A percentile compares a stretch with the other conserved stretches of the same genome.
Conservation (phyloP, 2,113 vertebrate genomes). For the Prolemur simus region DNA sequence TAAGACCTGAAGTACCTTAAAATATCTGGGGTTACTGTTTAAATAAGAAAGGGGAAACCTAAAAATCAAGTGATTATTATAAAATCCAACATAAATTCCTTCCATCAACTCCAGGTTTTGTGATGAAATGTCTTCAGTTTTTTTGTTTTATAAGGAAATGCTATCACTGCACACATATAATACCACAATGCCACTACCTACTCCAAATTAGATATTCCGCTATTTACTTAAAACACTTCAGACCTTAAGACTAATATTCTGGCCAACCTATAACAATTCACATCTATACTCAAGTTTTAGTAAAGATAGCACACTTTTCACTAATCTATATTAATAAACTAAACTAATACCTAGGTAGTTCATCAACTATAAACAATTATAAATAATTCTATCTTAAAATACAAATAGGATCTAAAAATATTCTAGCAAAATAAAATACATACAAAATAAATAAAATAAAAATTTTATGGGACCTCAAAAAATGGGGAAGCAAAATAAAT, state of each 20-base stretch:
- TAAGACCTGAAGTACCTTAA: not conserved
- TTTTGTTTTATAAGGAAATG: not conserved
- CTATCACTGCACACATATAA: not conserved
- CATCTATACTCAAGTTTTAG: not conserved
- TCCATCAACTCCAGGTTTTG: not conserved
- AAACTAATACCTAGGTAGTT: not conserved
- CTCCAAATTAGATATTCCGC: not conserved
- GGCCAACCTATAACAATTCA: not conserved
- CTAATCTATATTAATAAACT: not conserved
- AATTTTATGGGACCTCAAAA: not conserved
- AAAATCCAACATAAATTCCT: not conserved
- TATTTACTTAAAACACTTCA: not conserved
- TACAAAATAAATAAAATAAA: not conserved
- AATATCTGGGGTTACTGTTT: not conserved
- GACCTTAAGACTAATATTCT: not conserved
- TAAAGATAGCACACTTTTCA: not conserved
- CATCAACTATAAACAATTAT: not conserved
- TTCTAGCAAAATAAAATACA: not conserved
- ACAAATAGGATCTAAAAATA: conserved; percentile 18
- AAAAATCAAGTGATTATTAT: not conserved
- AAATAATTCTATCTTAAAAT: not conserved
- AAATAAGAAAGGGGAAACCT: rapidly evolving
- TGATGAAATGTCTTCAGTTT: not conserved
- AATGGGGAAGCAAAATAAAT: not conserved
- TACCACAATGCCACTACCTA: not conserved